Conservation (phyloP, 2,888 invertebrate species). For the Tromatobia lineatoria region DNA sequence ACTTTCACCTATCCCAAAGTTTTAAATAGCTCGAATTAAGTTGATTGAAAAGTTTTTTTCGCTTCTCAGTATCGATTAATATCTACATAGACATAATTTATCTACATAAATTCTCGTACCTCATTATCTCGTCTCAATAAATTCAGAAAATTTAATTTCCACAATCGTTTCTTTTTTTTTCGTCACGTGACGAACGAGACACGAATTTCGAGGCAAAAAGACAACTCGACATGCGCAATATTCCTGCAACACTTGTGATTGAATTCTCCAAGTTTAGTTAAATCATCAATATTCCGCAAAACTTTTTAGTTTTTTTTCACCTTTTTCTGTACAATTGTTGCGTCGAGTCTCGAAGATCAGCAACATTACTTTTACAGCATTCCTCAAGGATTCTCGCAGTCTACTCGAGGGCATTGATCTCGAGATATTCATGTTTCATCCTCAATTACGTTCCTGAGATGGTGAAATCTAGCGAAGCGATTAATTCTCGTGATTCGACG, state of each 20-base stretch:
- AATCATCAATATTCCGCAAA: constrained; percentile 6
- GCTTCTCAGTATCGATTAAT: constrained; percentile 34
- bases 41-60: constrained; percentile 29
- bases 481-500: constrained; percentile 2
- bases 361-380: constrained; percentile 3
- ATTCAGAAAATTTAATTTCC: neutral
- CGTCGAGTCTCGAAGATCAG: constrained; percentile 20
- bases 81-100: constrained; percentile 47
- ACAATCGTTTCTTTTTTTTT: neutral
- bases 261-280: neutral
- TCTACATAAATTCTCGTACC: constrained; percentile 40
- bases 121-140: constrained; percentile 24
- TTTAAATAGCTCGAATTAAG: constrained; percentile 19
- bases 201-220: constrained; percentile 8
- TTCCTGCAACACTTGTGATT: neutral
- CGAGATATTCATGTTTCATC: neutral
- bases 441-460: constrained; percentile 14
- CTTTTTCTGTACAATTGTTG: constrained; percentile 23
- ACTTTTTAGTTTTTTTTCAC: neutral
- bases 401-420: constrained; percentile 5
- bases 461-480: constrained; percentile 24
- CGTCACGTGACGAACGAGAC: neutral
- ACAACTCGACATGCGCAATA: constrained; percentile 19
- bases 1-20: constrained; percentile 1
- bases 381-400: neutral